These are phyloP conservation scores for Heterotilapia buettikoferi DNA, from an alignment of 2,113 vertebrate genomes.

Conservation along the genomic window DNA sequence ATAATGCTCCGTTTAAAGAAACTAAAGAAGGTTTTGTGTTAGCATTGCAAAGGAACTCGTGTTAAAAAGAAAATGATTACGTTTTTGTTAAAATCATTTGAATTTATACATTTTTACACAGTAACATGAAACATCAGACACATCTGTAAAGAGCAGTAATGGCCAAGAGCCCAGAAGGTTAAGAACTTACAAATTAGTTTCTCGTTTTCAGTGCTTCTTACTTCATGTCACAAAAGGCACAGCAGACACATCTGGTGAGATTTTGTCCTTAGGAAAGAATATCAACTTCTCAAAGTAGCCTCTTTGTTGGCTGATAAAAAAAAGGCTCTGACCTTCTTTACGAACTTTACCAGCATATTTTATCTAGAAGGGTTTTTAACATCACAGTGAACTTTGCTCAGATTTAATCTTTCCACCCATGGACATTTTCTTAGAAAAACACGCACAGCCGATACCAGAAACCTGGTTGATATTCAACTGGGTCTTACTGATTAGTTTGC, in stretches of 20 bases:
- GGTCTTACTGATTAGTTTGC: neutral
- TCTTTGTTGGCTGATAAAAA: neutral
- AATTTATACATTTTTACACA: neutral
- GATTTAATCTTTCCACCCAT: neutral
- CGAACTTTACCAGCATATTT: neutral
- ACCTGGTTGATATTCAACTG: neutral
- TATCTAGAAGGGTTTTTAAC: neutral
- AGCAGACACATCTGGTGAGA: neutral
- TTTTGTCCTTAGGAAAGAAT: neutral
- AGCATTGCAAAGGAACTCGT: neutral
- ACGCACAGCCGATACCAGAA: neutral
- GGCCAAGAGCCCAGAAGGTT: neutral
- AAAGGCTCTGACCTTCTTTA: neutral
- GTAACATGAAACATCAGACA: neutral
- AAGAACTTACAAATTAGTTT: neutral
- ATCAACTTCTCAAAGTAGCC: neutral
- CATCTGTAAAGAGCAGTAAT: neutral
- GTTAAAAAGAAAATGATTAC: neutral
- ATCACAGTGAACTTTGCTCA: neutral
- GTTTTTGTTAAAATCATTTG: neutral
- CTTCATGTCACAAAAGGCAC: neutral
- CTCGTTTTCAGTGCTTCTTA: neutral
- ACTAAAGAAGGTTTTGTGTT: neutral
- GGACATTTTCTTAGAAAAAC: neutral
- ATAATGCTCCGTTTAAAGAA: neutral